A percentile compares a stretch with the other conserved stretches of the same genome.
phyloP scores from a whole-genome alignment of 2,113 vertebrate genomes.

The Sula dactylatra region DNA sequence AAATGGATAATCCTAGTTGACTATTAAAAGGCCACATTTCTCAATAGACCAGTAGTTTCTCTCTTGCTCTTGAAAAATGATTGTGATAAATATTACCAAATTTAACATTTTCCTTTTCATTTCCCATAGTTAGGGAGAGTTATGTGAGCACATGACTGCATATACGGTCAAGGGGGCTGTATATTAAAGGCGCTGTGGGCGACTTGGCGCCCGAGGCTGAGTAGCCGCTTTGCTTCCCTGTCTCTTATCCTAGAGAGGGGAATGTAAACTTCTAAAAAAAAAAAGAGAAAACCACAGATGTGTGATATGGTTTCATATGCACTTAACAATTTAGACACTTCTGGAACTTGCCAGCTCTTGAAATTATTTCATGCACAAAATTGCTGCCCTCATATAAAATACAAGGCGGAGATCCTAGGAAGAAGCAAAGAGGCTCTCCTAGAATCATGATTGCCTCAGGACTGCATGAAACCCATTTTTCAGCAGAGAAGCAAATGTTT shows the following conservation, averaged over 20 bases:
- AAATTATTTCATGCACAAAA: neutral
- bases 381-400: neutral
- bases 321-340: neutral
- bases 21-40: constrained; percentile 13
- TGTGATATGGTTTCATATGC: neutral
- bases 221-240: neutral
- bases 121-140: neutral
- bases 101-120: constrained; percentile 43
- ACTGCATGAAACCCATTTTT: neutral
- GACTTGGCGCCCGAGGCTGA: neutral
- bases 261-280: neutral
- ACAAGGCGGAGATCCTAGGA: neutral
- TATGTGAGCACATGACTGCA: neutral
- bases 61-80: constrained; percentile 1
- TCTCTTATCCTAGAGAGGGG: neutral
- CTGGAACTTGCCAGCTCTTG: neutral
- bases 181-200: neutral
- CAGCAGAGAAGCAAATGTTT: neutral
- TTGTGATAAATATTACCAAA: constrained; percentile 9
- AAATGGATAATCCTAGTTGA: neutral
- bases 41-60: neutral
- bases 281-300: neutral
- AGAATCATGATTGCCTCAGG: neutral
- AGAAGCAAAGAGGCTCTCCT: neutral
- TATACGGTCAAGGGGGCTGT: neutral